Evolutionary conservation across 92 coral and sea anemone genomes (phyloP), one percentile per base, ranked within the genome.

Genomic region (Zoanthus sansibaricus): DNA sequence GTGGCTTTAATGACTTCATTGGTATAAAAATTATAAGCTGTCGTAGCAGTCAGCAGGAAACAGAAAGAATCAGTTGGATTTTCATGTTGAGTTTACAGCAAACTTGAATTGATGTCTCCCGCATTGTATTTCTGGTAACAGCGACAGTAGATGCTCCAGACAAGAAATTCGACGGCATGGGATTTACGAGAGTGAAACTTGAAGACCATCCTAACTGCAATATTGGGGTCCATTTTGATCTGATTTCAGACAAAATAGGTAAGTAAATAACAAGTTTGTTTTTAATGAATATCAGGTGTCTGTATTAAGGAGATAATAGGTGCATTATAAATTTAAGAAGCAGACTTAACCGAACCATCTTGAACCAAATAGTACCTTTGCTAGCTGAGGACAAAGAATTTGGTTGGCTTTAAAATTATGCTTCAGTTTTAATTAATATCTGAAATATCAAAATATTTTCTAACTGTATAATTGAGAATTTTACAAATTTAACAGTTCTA

Each of bases 171-270:
- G 78, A 89, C 46, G 90, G 88, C 61, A 88, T 97, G 10, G 87
- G 89, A 70, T 88, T 87, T 49, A 92, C 91, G 37, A 89, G 92
- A 69, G 82, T 97, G 45, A 89, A 88, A 82, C 32, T 97, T 11
- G 92, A 87, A 56, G 99, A 97, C 83, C 84, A 82, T 21, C 90
- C 95, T 21, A 86, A 87, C 31, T 86, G 92, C 52, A 92, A 93
- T 49, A 97, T 97, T 75, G 98, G 94, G 5, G 77, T 95, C 20
- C 90, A 94, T 77, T 97, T 97, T 72, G 99, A 97, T 82, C 82
- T 90, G 8, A 94, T 97, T 15, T 93, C 99, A 12, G 99, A 97
- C 79, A 92, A 95, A 83, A 97, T 97, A 18, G 99, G 99, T 95
- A 75, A 91, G 93, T 33, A 46, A 17, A 16, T 61, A 16, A 6